Evolutionary conservation across 2,113 vertebrate genomes (phyloP), one percentile per base, ranked within the genome.

Genomic region (Lycocorax pyrrhopterus): DNA sequence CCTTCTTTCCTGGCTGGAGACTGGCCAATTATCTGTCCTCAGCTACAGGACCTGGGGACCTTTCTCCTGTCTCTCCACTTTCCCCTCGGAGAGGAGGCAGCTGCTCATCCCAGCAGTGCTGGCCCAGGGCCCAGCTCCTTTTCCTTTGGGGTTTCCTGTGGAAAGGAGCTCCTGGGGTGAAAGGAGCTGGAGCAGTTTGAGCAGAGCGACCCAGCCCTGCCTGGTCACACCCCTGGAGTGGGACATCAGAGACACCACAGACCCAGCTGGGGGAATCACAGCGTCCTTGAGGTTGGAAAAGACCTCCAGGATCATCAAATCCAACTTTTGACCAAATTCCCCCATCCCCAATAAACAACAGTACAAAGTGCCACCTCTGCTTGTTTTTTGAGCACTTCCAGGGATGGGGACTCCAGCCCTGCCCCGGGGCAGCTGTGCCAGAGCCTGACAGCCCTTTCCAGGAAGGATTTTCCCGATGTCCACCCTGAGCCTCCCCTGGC

Each of bases 201-300:
- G 30, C 33, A 27, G 52, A 7, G 7, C 2, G 3, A 29, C 4
- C 46, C 41, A 39, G 47, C 37, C 27, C 37, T 23, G 19, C 46
- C 44, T 35, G 32, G 47, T 25, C 21, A 0, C n/a, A 49, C 53
- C 69, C 22, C 43, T 30, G 1, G 1, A 14, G 43, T 1, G 0
- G 59, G 35, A 80, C 49, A 22, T 7, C 55, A 62, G 53, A 26
- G 37, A 22, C 55, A 23, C 35, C 56, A 19, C 47, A 33, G 55
- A 5, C 9, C 7, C 12, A 39, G 47, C 32, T 14, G 1, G 1
- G 44, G 0, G 16, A 44, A 6, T 20, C 27, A 9, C 32, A 19
- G 32, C 46, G 21, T 27, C 4, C 0, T 3, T 6, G 6, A 18
- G 22, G 12, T 1, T 25, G 52, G 52, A 14, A n/a, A 44, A 37